Evolutionary conservation across 2,797 vertebrate genomes (phyloP).

Genomic region (Sebastes baramenuke): DNA sequence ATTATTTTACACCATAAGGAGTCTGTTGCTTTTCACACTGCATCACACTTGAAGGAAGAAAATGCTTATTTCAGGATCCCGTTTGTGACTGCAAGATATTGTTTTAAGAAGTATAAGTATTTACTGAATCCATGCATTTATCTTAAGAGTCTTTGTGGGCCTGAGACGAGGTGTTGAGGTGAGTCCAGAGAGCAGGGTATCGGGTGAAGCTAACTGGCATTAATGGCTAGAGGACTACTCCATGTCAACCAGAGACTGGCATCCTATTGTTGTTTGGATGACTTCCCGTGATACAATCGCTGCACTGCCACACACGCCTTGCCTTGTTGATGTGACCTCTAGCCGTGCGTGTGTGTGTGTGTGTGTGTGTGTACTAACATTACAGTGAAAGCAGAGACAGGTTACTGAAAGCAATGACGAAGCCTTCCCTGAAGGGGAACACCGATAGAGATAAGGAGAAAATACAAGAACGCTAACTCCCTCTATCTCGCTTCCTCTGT

Average conservation of each 20-base stretch:
- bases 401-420: slow-evolving; percentile 55
- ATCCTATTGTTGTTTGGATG: slow-evolving; percentile 50
- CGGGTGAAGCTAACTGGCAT: slow-evolving; percentile 16
- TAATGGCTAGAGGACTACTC: slow-evolving; percentile 12
- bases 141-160: not conserved
- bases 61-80: not conserved
- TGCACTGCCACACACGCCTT: slow-evolving; percentile 22
- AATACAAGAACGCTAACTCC: not conserved
- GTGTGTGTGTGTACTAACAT: slow-evolving; percentile 48
- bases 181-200: slow-evolving; percentile 25
- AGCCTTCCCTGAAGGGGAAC: slow-evolving; percentile 48
- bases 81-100: not conserved
- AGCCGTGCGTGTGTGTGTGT: not conserved
- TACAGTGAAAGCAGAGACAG: slow-evolving; percentile 76
- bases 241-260: slow-evolving; percentile 44
- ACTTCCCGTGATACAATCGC: slow-evolving; percentile 25
- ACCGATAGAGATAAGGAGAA: slow-evolving; percentile 3
- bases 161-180: slow-evolving; percentile 4
- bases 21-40: not conserved
- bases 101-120: not conserved
- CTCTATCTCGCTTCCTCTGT: not conserved
- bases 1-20: not conserved
- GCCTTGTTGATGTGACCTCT: slow-evolving; percentile 45
- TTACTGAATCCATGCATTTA: not conserved
- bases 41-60: not conserved